Base-by-base conservation (phyloP, 2,797 vertebrate genomes). In the Pipistrellus kuhlii region DNA sequence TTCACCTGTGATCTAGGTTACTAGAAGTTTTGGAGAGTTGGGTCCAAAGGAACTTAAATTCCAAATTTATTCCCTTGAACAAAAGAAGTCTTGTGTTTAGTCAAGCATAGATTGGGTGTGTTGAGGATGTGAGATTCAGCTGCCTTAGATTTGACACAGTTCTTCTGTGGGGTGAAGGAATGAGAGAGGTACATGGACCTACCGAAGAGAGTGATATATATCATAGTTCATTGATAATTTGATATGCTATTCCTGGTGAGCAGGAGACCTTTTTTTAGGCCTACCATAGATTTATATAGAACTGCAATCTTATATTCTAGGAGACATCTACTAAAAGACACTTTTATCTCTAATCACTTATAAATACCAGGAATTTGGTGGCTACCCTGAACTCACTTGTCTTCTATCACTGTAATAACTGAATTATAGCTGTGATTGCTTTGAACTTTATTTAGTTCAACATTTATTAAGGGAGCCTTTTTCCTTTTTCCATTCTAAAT, bases 401-500 rank as follows among this genome's bases (percentile, higher is more conserved):
- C 15, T 82, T 94, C 35, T 91, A 41, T 73, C 48, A 84, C 32
- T 81, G 77, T 64, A 81, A 51, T 88, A 84, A 55, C n/a, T 73
- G 18, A 91, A 35, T 55, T 77, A 38, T 27, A 69, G 64, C 8
- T 77, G 4, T 51, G 72, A 30, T 93, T 80, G 8, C 76, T 93
- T 85, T 94, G 64, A 91, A 73, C 44, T 88, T 92, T 83, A 90
- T 86, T 91, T 44, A 84, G 46, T 53, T 91, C 14, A 53, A 6
- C 44, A 78, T 35, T 76, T 88, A 71, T n/a, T 46, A 55, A 94
- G 38, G 77, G 38, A 88, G 3, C 5, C 73, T 85, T 89, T 92
- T 81, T 11, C 8, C 41, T 53, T 90, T 95, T 83, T 77, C 8
- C 23, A 53, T 72, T 10, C 21, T n/a, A 77, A 15, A 18, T 68